A percentile compares a stretch with the other conserved stretches of the same genome.
Evolutionary conservation across 2,888 invertebrate genomes (phyloP).

Genomic region (Cynaeus angustus): DNA sequence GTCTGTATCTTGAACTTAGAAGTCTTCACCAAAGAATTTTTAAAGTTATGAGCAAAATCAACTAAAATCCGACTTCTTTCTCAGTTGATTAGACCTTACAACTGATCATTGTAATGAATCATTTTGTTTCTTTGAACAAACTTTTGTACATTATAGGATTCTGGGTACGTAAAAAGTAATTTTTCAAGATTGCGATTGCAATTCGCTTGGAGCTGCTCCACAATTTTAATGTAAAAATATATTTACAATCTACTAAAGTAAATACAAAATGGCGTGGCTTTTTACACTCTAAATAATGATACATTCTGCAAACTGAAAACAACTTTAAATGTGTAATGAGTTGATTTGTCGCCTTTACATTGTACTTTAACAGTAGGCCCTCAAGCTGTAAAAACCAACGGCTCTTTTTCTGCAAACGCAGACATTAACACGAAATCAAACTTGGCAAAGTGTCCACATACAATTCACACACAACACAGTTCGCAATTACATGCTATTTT

Average conservation of each 20-base stretch:
- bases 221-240: slow-evolving; percentile 41
- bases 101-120: no score
- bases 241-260: slow-evolving; percentile 43
- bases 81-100: no score
- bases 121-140: no score
- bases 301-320: slow-evolving; percentile 9
- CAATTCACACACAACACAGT: neutral
- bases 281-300: slow-evolving; percentile 31
- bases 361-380: slow-evolving; percentile 18
- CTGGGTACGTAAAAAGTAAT: no score
- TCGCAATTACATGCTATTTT: neutral
- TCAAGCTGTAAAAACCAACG: neutral
- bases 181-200: no score
- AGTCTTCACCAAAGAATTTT: no score
- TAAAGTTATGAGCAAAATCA: no score
- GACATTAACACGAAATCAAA: neutral
- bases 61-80: no score
- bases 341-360: slow-evolving; percentile 23
- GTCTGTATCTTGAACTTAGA: no score
- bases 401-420: no score
- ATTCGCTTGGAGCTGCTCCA: no score
- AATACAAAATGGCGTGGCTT: slow-evolving; percentile 39
- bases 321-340: neutral
- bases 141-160: no score
- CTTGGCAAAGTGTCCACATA: neutral